A percentile compares a stretch with the other conserved stretches of the same genome.
These are phyloP conservation scores for Parambassis ranga DNA, from an alignment of 2,797 vertebrate species.

Conservation along the genomic window DNA sequence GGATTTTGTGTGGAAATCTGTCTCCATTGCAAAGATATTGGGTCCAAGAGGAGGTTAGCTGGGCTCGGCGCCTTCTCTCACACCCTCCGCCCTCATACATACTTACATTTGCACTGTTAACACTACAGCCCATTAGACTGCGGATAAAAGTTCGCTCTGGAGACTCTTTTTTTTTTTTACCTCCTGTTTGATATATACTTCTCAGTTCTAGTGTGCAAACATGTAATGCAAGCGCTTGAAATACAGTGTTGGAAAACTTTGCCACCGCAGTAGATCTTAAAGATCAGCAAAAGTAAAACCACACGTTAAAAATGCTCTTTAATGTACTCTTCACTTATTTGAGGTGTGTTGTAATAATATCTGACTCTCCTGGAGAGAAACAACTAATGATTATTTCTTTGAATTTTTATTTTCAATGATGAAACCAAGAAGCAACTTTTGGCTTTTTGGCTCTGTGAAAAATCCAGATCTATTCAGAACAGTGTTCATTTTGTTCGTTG, in stretches of 20 bases:
- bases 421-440: too few relatives aligned
- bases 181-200: too few relatives aligned
- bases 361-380: too few relatives aligned
- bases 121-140: background rate
- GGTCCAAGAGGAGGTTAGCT: conserved; percentile 47
- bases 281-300: background rate
- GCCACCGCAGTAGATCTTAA: background rate
- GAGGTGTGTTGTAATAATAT: too few relatives aligned
- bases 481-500: too few relatives aligned
- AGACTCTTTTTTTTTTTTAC: background rate
- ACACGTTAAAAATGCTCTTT: too few relatives aligned
- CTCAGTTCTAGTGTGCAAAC: background rate
- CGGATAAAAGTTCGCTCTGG: conserved; percentile 14
- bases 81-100: conserved; percentile 26
- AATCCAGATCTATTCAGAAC: too few relatives aligned
- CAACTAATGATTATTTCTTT: too few relatives aligned
- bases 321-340: too few relatives aligned
- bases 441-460: too few relatives aligned
- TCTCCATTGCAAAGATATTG: conserved; percentile 67
- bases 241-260: background rate
- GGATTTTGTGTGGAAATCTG: conserved; percentile 79
- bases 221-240: background rate
- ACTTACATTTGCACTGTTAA: conserved; percentile 14
- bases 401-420: too few relatives aligned
- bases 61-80: conserved; percentile 62